Base-by-base conservation (phyloP, 2,113 vertebrate genomes). In the Siphamia tubifer region DNA sequence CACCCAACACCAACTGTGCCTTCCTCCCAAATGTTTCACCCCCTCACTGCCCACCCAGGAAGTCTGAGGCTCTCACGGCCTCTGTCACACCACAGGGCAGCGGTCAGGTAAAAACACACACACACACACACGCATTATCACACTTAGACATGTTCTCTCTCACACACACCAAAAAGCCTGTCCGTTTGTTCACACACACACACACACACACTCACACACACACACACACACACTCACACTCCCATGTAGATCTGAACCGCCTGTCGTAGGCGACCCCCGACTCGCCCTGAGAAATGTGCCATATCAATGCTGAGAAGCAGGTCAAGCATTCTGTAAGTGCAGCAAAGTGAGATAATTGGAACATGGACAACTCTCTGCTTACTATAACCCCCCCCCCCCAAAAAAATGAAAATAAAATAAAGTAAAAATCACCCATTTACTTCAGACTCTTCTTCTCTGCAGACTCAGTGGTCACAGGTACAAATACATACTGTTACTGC, bases 221-320 rank as follows among this genome's bases (percentile, higher is more conserved):
- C 56, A 43, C 65, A 51, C 23, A 35, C 31, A 31, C 27, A 34
- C 9, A 49, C 44, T 45, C 65, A 66, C 52, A 60, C 58, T 68
- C 58, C 56, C 68, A 64, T 19, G 19, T 45, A 39, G 60, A 52
- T 23, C 43, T 2, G 30, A 60, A 34, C 44, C 47, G 23, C 60
- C 35, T n/a, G 67, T 43, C n/a, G n/a, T n/a, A n/a, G 62, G 31
- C 23, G 40, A 55, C 51, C 60, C 42, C 62, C 9, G 1, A 54
- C 62, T 73, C 16, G 20, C 76, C 64, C 79, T 57, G 69, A 80
- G 60, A 87, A 83, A 86, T 83, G 69, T 76, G 74, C 56, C 69
- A 39, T 81, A 77, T 85, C 57, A n/a, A 61, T 73, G 77, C 72
- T 81, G 85, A 87, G 85, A 87, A 87, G 77, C 85, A 87, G 85